Percentiles rank a stretch among this genome's conserved stretches.
These are phyloP conservation scores for Himantopus leucocephalus DNA, from an alignment of 2,113 vertebrate species.

Conservation along the genomic window DNA sequence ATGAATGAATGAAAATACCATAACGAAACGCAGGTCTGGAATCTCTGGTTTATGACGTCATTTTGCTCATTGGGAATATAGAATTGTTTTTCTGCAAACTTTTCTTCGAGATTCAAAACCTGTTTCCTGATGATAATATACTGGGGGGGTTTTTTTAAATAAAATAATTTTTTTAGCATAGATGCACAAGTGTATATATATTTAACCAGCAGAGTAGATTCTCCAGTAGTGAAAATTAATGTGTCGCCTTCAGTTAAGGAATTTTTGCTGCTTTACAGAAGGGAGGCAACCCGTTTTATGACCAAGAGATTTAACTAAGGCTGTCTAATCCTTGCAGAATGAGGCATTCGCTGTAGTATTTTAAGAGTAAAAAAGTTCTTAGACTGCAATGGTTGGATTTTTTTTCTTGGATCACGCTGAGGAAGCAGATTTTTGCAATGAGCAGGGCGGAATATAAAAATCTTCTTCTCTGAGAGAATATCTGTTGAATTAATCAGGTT, in stretches of 20 bases:
- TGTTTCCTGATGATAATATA: background rate
- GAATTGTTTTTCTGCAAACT: background rate
- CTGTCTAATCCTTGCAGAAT: background rate
- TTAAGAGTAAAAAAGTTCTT: background rate
- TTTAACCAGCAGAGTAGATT: background rate
- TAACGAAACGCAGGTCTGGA: background rate
- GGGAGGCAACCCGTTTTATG: background rate
- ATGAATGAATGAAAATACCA: background rate
- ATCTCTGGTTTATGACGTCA: rapidly evolving
- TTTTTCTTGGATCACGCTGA: background rate
- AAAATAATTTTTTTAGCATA: background rate
- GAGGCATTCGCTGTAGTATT: background rate
- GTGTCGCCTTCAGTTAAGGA: rapidly evolving
- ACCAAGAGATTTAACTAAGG: background rate
- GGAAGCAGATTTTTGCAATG: background rate
- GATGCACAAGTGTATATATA: too few species aligned
- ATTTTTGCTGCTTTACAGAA: background rate
- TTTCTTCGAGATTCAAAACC: background rate
- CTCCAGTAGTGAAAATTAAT: background rate
- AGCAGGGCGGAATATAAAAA: background rate
- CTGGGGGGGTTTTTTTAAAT: background rate
- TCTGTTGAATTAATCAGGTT: background rate
- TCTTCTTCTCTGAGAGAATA: background rate
- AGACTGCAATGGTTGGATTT: background rate
- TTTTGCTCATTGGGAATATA: background rate